Percentiles rank a stretch among this genome's conserved stretches.
These are phyloP conservation scores for Spea hammondii DNA, from an alignment of 2,797 vertebrate species.

Conservation along the genomic window DNA sequence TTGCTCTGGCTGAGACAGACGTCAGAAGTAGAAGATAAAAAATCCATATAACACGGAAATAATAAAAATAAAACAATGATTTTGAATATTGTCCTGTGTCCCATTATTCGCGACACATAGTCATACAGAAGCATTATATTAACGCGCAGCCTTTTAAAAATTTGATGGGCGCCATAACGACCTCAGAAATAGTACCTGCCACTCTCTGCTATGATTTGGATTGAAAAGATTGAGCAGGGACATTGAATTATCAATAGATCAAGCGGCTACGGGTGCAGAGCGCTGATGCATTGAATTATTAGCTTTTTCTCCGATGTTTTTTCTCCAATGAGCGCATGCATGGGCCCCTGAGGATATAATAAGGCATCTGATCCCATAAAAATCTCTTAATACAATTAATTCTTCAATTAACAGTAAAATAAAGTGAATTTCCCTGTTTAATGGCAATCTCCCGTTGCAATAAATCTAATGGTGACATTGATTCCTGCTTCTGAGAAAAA, in stretches of 20 bases:
- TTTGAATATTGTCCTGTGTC: background rate
- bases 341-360: conserved; percentile 44
- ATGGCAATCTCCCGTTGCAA: conserved; percentile 23
- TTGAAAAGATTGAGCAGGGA: background rate
- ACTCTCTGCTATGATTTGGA: background rate
- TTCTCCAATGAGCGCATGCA: conserved; percentile 19
- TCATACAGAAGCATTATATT: too few species aligned
- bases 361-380: conserved; percentile 50
- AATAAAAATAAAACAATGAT: too few species aligned
- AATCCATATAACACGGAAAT: too few species aligned
- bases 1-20: too few species aligned
- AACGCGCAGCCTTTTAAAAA: background rate
- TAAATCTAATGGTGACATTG: conserved; percentile 47
- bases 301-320: background rate
- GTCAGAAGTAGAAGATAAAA: too few species aligned
- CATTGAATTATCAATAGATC: background rate
- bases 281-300: background rate
- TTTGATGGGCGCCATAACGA: background rate
- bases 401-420: conserved; percentile 54
- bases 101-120: too few species aligned
- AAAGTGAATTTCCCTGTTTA: conserved; percentile 52
- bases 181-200: background rate
- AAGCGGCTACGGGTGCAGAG: background rate
- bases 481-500: conserved; percentile 40
- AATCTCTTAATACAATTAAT: conserved; percentile 54